Evolutionary conservation across 2,888 invertebrate genomes (phyloP), one percentile per base, ranked within the genome.

Genomic region (Trachelus troglodyta): DNA sequence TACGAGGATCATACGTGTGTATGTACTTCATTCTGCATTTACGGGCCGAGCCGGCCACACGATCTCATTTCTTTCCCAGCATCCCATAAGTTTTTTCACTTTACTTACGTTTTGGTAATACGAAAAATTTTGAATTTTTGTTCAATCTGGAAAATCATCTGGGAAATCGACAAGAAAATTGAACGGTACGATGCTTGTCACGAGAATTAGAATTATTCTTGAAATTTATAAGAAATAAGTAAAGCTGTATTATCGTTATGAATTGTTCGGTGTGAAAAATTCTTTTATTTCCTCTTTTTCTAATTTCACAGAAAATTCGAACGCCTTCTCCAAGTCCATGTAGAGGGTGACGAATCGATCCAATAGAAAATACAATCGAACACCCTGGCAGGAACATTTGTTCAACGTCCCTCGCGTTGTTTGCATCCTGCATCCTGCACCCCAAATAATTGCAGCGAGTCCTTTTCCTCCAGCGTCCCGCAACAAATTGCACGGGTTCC

Each of bases 401-500:
- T 56, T 56, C 56, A 23, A 23, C 76, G 76, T 40, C 56, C 75
- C 73, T 74, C 74, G 40, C 76, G 81, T 84, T 82, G 85, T 85
- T 85, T 88, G 89, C 88, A 87, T 84, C 82, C 83, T 85, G 86
- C 83, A 86, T 83, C 81, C 84, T 84, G 85, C 86, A 85, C 87
- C 87, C 86, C 87, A 82, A 88, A 89, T 88, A 88, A 88, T 88
- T 85, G 86, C 84, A 81, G 81, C 83, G 80, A 83, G 85, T 78
- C 83, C 87, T 87, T 88, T 87, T 87, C 87, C 87, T 85, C 80
- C 80, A 76, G 78, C 82, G 76, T 76, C 69, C 77, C 80, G 85
- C 87, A 87, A 89, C 89, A 89, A 89, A 89, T 89, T 89, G 89
- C 88, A 86, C 82, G 82, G 81, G 76, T 75, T 79, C 89, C 87